phyloP scores from a whole-genome alignment of 2,888 invertebrate species.

The Spilosoma lubricipeda region DNA sequence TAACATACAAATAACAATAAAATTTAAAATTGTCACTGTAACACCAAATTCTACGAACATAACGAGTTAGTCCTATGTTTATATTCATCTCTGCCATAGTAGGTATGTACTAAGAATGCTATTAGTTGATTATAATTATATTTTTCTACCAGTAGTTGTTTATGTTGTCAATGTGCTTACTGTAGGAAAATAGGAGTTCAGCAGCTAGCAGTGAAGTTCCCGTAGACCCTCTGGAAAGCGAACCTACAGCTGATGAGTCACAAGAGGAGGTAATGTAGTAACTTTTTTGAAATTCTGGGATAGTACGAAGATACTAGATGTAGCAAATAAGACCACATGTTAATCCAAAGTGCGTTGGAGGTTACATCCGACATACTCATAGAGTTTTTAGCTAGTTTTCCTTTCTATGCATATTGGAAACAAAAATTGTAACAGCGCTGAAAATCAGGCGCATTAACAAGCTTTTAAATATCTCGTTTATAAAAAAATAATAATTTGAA shows the following conservation, averaged over 20 bases:
- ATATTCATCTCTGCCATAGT: conserved; percentile 9
- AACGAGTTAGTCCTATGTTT: no score
- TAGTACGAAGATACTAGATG: not conserved
- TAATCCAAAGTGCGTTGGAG: not conserved
- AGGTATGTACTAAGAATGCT: conserved; percentile 17
- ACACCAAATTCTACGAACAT: no score
- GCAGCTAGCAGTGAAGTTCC: conserved; percentile 57
- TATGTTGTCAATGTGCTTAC: conserved; percentile 66
- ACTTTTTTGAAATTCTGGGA: conserved; percentile 2
- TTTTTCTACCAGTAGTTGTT: conserved; percentile 49
- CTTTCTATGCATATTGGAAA: no score
- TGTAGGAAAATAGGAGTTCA: conserved; percentile 64
- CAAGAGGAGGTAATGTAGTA: conserved; percentile 62
- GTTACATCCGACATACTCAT: not conserved
- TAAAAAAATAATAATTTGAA: not conserved
- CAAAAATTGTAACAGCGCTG: no score
- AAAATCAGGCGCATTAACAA: no score
- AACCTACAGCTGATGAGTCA: conserved; percentile 50
- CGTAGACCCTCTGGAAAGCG: conserved; percentile 61
- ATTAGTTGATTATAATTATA: conserved; percentile 28
- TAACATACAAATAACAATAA: no score
- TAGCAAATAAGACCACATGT: not conserved
- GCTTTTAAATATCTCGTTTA: not conserved
- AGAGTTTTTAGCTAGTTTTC: no score
- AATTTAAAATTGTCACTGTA: no score